Evolutionary conservation across 1,140 invertebrate genomes (phyloP).

Genomic region (Eupristina koningsbergeri): DNA sequence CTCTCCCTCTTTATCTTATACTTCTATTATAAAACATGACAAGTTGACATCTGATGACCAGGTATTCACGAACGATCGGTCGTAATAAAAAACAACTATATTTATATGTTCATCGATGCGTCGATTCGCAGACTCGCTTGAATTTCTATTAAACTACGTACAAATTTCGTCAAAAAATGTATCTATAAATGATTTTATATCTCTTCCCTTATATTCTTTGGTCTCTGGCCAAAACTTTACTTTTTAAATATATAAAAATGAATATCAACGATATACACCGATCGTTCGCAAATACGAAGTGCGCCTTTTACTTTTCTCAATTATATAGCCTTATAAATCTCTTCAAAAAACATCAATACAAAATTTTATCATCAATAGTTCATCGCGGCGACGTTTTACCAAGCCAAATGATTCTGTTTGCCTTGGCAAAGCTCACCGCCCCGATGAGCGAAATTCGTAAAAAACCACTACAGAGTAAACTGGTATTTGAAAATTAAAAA

Average conservation of each 20-base stretch:
- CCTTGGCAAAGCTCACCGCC: not conserved
- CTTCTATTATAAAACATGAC: constrained; percentile 23
- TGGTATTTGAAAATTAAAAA: constrained; percentile 38
- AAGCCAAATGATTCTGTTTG: too few relatives aligned
- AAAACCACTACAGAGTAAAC: constrained; percentile 45
- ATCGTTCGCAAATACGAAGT: constrained; percentile 48
- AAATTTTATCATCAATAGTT: constrained; percentile 51
- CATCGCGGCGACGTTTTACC: not conserved
- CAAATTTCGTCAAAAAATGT: constrained; percentile 43
- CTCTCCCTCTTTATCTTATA: not conserved
- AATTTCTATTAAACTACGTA: constrained; percentile 47
- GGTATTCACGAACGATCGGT: constrained; percentile 1
- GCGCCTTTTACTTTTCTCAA: not conserved
- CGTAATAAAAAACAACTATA: constrained; percentile 40
- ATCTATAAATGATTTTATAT: constrained; percentile 25
- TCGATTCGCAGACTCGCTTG: not conserved
- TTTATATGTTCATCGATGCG: not conserved
- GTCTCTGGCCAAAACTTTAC: constrained; percentile 36
- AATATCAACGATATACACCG: constrained; percentile 49
- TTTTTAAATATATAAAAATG: constrained; percentile 31
- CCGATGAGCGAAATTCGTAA: constrained; percentile 15
- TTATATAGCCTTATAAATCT: constrained; percentile 61
- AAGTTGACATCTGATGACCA: not conserved
- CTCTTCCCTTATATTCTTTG: constrained; percentile 39
- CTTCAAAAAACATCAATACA: constrained; percentile 67